Base-by-base conservation (phyloP, 2,113 vertebrate species). In the Percopsis transmontana region DNA sequence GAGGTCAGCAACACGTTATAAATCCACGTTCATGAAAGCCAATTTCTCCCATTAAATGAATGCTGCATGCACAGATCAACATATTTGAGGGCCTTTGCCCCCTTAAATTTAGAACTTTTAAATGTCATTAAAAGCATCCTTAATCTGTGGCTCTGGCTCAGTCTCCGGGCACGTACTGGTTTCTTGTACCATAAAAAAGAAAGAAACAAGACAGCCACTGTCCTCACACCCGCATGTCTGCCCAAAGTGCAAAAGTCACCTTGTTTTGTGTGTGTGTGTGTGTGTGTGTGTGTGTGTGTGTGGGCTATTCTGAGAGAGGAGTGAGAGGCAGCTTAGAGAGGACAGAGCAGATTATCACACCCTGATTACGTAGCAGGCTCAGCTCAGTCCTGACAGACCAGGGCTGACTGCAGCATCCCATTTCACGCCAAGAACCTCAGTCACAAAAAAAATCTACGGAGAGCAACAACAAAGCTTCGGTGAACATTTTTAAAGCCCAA, bases 331-430 rank as follows among this genome's bases (percentile, higher is more conserved):
- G 73, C 67, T 79, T 71, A 72, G 51, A 56, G 56, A 59, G 60
- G 41, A 23, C 62, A 61, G 65, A 84, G 65, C 76, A 76, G 81
- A 88, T 89, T 88, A 88, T 65, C 70, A 66, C 74, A 76, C 81
- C 75, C 70, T 62, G 53, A 60, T 87, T 86, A 74, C 19, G 48
- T 68, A 85, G 87, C 33, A 77, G 55, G 52, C 19, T 52, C 58
- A 62, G 65, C 66, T 52, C 40, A 71, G 62, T 54, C 42, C 14
- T 52, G 44, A 62, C 41, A 68, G 51, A 21, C 18, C 20, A 15
- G n/a, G 15, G 16, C 38, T n/a, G n/a, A n/a, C n/a, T n/a, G n/a
- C n/a, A n/a, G n/a, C n/a, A n/a, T n/a, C n/a, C n/a, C n/a, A 27
- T 27, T 4, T 20, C 12, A 24, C 27, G 41, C 58, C 45, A 61